A percentile compares a stretch with the other conserved stretches of the same genome.
These are phyloP conservation scores for Gracilinanus agilis DNA, from an alignment of 2,113 vertebrate genomes.

Conservation along the genomic window DNA sequence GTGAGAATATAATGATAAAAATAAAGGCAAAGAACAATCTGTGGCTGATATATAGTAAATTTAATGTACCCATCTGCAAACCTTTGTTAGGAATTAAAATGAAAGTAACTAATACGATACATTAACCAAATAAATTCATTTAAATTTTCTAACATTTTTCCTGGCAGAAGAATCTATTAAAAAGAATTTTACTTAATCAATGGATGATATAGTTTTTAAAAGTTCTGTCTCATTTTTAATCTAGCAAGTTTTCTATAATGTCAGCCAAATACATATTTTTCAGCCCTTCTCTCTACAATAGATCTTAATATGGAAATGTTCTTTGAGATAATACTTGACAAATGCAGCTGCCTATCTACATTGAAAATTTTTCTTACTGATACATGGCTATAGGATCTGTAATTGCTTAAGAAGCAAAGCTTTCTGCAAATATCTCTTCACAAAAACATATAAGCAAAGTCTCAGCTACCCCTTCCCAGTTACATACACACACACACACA, in stretches of 20 bases:
- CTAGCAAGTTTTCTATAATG: conserved; percentile 14
- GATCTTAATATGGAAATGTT: not conserved
- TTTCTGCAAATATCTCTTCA: conserved; percentile 26
- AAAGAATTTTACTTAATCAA: conserved; percentile 31
- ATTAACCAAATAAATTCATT: not conserved
- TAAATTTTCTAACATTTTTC: conserved; percentile 29
- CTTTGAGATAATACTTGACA: conserved; percentile 2
- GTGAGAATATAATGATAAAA: conserved; percentile 9
- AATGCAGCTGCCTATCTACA: not conserved
- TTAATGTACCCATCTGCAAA: conserved; percentile 11
- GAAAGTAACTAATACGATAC: conserved; percentile 1
- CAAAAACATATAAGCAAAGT: not conserved
- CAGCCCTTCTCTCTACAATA: conserved; percentile 37
- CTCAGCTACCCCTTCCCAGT: not conserved
- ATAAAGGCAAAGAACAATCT: conserved; percentile 31
- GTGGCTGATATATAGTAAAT: conserved; percentile 27
- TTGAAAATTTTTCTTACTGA: conserved; percentile 22
- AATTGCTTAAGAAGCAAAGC: not conserved
- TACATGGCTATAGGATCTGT: not conserved
- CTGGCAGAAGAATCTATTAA: conserved; percentile 27
- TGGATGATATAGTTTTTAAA: conserved; percentile 27
- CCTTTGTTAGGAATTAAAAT: conserved; percentile 2
- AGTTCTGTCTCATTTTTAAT: conserved; percentile 39
- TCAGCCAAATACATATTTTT: conserved; percentile 23
- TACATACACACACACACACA: no score